A percentile compares a stretch with the other conserved stretches of the same genome.
These are phyloP conservation scores for Drosophila acutilabella DNA, from an alignment of 2,888 invertebrate species.

Conservation along the genomic window DNA sequence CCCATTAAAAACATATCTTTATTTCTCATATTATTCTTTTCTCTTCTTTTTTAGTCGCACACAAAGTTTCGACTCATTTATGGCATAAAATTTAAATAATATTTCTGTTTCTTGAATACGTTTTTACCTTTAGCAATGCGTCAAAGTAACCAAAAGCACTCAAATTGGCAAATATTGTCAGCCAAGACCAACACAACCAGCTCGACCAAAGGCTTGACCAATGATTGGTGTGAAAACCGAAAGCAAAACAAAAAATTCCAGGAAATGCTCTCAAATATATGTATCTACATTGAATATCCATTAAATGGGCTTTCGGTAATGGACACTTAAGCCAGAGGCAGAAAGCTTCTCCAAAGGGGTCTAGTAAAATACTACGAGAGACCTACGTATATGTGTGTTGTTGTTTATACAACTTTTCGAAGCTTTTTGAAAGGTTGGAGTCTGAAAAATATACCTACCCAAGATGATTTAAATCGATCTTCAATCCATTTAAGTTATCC, in stretches of 20 bases:
- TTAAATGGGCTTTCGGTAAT: constrained; percentile 61
- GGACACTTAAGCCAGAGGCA: constrained; percentile 51
- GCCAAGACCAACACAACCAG: constrained; percentile 27
- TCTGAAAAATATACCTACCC: no score
- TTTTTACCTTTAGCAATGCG: constrained; percentile 53
- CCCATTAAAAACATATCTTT: constrained; percentile 17
- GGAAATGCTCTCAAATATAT: constrained; percentile 57
- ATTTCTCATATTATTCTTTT: not conserved
- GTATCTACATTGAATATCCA: constrained; percentile 49
- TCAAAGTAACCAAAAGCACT: constrained; percentile 73
- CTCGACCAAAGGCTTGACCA: constrained; percentile 68
- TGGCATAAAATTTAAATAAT: constrained; percentile 58
- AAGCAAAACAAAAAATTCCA: constrained; percentile 54
- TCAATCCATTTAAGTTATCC: no score
- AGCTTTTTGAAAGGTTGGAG: no score
- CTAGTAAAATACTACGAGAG: constrained; percentile 3
- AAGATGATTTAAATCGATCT: no score
- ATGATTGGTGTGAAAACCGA: constrained; percentile 64
- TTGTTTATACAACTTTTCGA: no score
- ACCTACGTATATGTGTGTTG: not conserved
- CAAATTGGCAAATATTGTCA: constrained; percentile 64
- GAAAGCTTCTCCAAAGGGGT: constrained; percentile 7
- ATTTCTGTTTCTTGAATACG: constrained; percentile 33
- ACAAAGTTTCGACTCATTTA: constrained; percentile 29
- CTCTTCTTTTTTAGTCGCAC: not conserved